These are phyloP conservation scores for Troglohyphantes excavatus DNA, from an alignment of 2,888 invertebrate genomes.

Conservation along the genomic window DNA sequence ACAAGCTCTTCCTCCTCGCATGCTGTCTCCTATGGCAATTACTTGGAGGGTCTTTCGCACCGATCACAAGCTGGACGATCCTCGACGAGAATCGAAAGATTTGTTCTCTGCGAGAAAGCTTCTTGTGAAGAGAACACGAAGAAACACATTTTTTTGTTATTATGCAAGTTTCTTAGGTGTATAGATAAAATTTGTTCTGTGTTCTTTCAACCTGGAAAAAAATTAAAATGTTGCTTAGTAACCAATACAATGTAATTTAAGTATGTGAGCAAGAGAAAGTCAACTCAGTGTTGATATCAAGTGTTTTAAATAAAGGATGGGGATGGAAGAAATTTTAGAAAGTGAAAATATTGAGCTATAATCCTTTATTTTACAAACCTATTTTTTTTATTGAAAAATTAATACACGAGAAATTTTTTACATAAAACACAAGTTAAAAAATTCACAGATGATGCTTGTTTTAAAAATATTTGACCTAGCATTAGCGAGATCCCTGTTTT, in stretches of 20 bases:
- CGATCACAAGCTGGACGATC: neutral
- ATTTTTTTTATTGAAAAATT: too few species aligned
- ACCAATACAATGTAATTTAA: neutral
- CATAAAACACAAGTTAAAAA: too few species aligned
- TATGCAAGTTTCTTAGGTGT: neutral
- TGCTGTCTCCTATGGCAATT: slow-evolving; percentile 14
- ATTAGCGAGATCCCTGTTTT: too few species aligned
- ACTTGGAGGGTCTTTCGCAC: neutral
- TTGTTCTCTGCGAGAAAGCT: neutral
- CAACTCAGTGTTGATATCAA: too few species aligned
- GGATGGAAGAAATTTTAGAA: too few species aligned
- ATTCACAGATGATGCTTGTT: too few species aligned
- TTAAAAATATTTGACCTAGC: too few species aligned
- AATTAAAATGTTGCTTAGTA: neutral
- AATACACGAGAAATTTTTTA: too few species aligned
- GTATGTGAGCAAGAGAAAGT: neutral
- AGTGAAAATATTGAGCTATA: too few species aligned
- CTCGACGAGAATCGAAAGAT: neutral
- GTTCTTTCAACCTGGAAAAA: neutral
- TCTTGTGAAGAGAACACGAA: neutral
- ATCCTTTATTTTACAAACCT: too few species aligned
- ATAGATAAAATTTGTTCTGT: neutral
- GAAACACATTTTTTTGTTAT: neutral
- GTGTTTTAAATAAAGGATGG: too few species aligned
- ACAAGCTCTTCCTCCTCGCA: neutral